phyloP scores from a whole-genome alignment of 2,888 invertebrate species.

The Cosmopolites sordidus region DNA sequence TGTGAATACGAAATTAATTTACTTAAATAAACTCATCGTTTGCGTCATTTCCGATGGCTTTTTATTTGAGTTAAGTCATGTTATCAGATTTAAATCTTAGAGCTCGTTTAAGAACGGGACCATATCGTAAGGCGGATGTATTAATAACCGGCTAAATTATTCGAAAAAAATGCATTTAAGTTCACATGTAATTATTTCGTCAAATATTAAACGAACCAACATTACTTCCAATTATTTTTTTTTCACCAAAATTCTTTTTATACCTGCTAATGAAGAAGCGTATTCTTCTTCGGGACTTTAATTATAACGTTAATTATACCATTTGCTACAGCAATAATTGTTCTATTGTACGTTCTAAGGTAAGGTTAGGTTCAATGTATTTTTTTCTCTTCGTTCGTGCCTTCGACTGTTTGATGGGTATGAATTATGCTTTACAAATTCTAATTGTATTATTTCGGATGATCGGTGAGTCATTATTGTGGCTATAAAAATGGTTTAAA shows the following conservation, averaged over 20 bases:
- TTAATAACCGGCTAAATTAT: constrained; percentile 16
- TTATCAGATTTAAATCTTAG: too few relatives aligned
- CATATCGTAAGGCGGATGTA: constrained; percentile 1
- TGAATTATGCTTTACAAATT: constrained; percentile 11
- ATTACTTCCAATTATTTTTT: constrained; percentile 19
- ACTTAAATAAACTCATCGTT: too few relatives aligned
- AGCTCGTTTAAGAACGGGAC: too few relatives aligned
- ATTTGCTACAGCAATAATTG: constrained; percentile 16
- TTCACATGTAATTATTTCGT: constrained; percentile 22
- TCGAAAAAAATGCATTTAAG: constrained; percentile 16
- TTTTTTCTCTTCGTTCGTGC: background rate
- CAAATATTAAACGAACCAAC: constrained; percentile 14
- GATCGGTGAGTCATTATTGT: constrained; percentile 6
- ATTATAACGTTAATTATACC: constrained; percentile 21
- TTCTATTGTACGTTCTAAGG: constrained; percentile 10
- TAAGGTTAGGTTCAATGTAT: constrained; percentile 11
- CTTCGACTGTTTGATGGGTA: constrained; percentile 5
- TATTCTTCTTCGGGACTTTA: constrained; percentile 17
- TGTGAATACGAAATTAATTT: too few relatives aligned
- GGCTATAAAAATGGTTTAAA: constrained; percentile 7
- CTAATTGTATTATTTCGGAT: constrained; percentile 6
- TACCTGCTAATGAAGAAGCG: constrained; percentile 21
- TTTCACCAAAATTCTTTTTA: constrained; percentile 11
- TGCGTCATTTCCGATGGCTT: too few relatives aligned
- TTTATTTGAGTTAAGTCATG: too few relatives aligned